Base-by-base conservation (phyloP, 2,113 vertebrate genomes). In the Boleophthalmus pectinirostris region DNA sequence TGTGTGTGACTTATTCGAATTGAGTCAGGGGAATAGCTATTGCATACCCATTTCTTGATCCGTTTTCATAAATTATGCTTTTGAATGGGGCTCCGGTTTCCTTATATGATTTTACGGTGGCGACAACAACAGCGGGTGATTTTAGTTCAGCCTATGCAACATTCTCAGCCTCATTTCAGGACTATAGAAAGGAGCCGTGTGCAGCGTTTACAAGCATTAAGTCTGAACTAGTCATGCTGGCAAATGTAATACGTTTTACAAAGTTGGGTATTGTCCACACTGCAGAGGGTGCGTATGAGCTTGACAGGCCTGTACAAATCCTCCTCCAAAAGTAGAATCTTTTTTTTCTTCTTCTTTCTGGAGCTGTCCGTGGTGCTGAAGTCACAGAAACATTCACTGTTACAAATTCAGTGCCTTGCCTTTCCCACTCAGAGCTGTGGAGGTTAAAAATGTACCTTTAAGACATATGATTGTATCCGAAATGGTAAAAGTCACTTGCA, bases 331-430 rank as follows among this genome's bases (percentile, higher is more conserved):
- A 77, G 82, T 72, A 51, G 66, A 81, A 78, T 65, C 3, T 53
- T 64, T 79, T 73, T 20, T 65, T 33, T 33, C 8, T 12, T 12
- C 12, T 11, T 2, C n/a, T 29, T 29, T 29, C 51, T 69, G 77
- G 79, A 89, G 77, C 85, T 82, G 78, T 86, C 85, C 87, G 76
- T 69, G 79, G 82, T 86, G 71, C 85, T 86, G 85, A 84, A 86
- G 66, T 78, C 74, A 23, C 67, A 69, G 43, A 67, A 43, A 77
- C 69, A 75, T 74, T 78, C 18, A 76, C 16, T 66, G 69, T 69
- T 21, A 23, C 23, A 71, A 79, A 69, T 76, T 81, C 68, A 69
- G 38, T 18, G 71, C 72, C 71, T 77, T 72, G 64, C 53, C 73
- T 14, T 24, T 66, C 69, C 75, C 58, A 53, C 69, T 51, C 73